Evolutionary conservation across 23 tunicate species (phyloP).

Genomic region (Halocynthia aurantium): DNA sequence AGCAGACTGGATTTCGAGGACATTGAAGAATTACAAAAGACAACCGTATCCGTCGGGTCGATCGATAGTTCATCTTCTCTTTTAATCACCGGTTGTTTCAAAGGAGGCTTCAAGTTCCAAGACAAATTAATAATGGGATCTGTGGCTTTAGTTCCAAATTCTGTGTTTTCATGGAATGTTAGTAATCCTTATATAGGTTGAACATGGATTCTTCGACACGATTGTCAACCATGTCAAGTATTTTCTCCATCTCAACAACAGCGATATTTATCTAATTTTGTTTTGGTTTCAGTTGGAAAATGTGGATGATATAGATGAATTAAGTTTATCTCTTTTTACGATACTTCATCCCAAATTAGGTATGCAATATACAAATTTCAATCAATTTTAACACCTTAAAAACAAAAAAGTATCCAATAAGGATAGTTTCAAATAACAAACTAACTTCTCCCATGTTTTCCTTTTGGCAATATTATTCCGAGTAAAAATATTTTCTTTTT

Average conservation of each 20-base stretch:
- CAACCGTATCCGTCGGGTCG: slow-evolving; percentile 40
- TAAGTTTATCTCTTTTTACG: neutral
- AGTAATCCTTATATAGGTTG: slow-evolving; percentile 8
- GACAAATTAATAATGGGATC: slow-evolving; percentile 33
- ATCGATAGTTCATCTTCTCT: slow-evolving; percentile 20
- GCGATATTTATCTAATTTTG: neutral
- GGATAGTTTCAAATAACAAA: neutral
- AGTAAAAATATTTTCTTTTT: neutral
- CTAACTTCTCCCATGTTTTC: neutral
- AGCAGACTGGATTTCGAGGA: slow-evolving; percentile 30
- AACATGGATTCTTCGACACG: neutral
- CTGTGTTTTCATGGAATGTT: slow-evolving; percentile 73
- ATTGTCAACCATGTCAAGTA: too few species aligned
- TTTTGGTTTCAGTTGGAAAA: neutral
- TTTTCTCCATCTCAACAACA: neutral
- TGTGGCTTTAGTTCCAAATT: slow-evolving; percentile 49
- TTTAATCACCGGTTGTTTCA: slow-evolving; percentile 20
- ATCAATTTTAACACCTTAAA: neutral
- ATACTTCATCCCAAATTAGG: slow-evolving; percentile 66
- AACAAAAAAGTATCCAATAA: neutral
- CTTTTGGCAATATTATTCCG: neutral
- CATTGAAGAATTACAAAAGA: slow-evolving; percentile 25
- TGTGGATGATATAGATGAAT: slow-evolving; percentile 13
- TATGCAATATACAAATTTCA: slow-evolving; percentile 15
- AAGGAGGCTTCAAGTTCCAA: slow-evolving; percentile 46